Evolutionary conservation across 2,888 invertebrate genomes (phyloP), one percentile per base, ranked within the genome.

Genomic region (Gryllus longicercus): DNA sequence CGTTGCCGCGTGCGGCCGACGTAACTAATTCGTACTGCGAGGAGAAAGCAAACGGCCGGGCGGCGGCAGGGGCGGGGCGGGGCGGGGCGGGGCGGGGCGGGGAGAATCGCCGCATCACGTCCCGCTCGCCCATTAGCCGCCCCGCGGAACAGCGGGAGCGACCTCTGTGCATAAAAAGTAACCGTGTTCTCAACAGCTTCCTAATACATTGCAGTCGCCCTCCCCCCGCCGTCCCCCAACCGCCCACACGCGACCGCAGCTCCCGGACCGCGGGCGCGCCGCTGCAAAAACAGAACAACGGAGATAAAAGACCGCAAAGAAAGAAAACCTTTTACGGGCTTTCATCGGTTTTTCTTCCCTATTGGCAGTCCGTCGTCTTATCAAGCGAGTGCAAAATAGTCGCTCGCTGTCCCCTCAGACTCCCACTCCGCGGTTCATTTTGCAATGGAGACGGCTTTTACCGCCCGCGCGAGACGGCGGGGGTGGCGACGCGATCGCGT

Each of bases 111-210:
- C 38, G 38, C 38, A 38, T 63, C n/a, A 63, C 14, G 63, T n/a
- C 63, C 16, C 63, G 63, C 63, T 14, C 63, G 63, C 63, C 63
- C 63, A 63, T 63, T 63, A 63, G 16, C 16, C 63, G 14, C n/a
- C 63, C 8, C 14, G 63, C 14, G 63, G n/a, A 63, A 38, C 38
- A 38, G 38, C 38, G 38, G 38, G 38, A 38, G 38, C 38, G 38
- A 14, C n/a, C 63, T 63, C 63, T 63, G 16, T 63, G 63, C 63
- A 63, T 63, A 63, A 63, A 63, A 63, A 63, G n/a, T n/a, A 18
- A 63, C n/a, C n/a, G 63, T 63, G 63, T 63, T 63, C 63, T n/a
- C 63, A 63, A 63, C 63, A 63, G 63, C 63, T 63, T 63, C 63
- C 63, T 63, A n/a, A 63, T 63, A 63, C 63, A 63, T 63, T 63